Evolutionary conservation across 1,140 invertebrate genomes (phyloP), one percentile per base, ranked within the genome.

Genomic region (Stenopsyche tienmushanensis): DNA sequence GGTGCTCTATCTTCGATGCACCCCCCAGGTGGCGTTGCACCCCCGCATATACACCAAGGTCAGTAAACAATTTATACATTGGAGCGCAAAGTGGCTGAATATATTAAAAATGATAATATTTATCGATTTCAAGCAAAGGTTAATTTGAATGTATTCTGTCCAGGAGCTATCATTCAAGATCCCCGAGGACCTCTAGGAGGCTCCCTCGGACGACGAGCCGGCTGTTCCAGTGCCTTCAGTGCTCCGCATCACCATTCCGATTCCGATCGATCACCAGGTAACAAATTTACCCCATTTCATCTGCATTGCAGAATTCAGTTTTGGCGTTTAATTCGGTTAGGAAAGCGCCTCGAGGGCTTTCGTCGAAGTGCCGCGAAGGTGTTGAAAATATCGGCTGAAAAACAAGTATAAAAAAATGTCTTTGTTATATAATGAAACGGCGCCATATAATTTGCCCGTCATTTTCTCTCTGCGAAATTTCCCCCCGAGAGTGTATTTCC

Each of bases 1-100:
- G 88, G 88, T 50, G 91, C 91, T n/a, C 79, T 93, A 62, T 92
- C 90, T 34, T 91, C 87, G 67, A 93, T 93, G 91, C 85, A 91
- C 78, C 91, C 91, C 23, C 90, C 90, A 1, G 88, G 88, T 66
- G 83, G 83, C 62, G 82, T 83, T 68, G 72, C 81, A 5, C 80
- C 82, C 70, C 77, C 79, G 72, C 72, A 59, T 44, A 18, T 71
- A 23, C 79, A 78, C 59, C 71, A 60, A 62, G 65, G 65, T 69
- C 21, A n/a, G 5, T 34, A 34, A 34, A 34, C 5, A 34, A 13
- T 34, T 34, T 34, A 34, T 34, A 5, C 13, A 34, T 7, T 34
- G 29, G 5, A 34, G 29, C 13, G 13, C 29, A 34, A 34, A 34
- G 5, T 34, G 13, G n/a, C n/a, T n/a, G n/a, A n/a, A n/a, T n/a